A percentile compares a stretch with the other conserved stretches of the same genome.
Evolutionary conservation across 2,888 invertebrate species (phyloP).

Genomic region (Nineta flava): DNA sequence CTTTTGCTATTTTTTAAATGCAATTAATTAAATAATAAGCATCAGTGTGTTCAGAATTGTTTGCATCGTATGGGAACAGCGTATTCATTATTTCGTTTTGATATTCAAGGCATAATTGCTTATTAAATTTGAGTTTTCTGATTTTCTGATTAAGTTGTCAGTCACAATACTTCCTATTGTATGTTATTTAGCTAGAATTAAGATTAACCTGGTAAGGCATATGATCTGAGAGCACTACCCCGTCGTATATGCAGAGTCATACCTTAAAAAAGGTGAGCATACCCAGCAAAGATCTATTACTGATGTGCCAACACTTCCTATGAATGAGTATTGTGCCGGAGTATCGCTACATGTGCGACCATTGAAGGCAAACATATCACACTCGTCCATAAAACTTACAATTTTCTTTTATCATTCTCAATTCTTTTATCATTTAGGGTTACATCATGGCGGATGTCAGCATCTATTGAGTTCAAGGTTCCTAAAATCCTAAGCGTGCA

Average conservation of each 20-base stretch:
- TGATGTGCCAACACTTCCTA: not conserved
- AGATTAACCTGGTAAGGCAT: not conserved
- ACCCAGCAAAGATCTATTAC: not conserved
- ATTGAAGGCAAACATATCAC: not conserved
- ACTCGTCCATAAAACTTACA: not conserved
- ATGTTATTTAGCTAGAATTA: not conserved
- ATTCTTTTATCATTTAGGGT: not conserved
- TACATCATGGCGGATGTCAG: not conserved
- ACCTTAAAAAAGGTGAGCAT: not conserved
- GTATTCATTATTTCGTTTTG: not conserved
- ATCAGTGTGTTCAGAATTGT: not conserved
- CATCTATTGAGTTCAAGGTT: not conserved
- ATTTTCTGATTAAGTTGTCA: too few species aligned
- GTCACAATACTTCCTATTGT: not conserved
- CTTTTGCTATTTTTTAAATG: not conserved
- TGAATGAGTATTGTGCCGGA: not conserved
- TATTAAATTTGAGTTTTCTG: not conserved
- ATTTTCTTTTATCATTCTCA: not conserved
- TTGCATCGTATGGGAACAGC: not conserved
- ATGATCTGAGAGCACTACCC: not conserved
- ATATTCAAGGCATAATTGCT: too few species aligned
- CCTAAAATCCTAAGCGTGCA: too few species aligned
- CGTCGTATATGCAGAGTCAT: not conserved
- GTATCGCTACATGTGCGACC: not conserved
- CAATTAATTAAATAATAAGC: not conserved